These are phyloP conservation scores for Diorhabda sublineata DNA, from an alignment of 1,140 invertebrate species.

Conservation along the genomic window DNA sequence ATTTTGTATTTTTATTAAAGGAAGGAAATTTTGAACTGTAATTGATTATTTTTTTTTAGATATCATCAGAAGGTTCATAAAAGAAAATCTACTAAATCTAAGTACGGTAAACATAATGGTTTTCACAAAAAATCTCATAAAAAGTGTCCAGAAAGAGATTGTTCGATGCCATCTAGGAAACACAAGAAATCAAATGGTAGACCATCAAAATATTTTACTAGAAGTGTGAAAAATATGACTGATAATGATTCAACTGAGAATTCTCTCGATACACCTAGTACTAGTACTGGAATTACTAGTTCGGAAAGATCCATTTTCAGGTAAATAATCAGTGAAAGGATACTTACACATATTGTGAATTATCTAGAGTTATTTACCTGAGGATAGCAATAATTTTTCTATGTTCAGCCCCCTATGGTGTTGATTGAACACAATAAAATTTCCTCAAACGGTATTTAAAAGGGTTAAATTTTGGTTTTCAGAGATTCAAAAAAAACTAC, in stretches of 20 bases:
- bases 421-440: too few relatives aligned
- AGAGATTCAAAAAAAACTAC: too few relatives aligned
- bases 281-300: constrained; percentile 53
- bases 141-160: constrained; percentile 7
- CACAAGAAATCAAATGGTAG: constrained; percentile 9
- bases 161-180: background rate
- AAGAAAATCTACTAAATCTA: constrained; percentile 14
- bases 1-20: too few relatives aligned
- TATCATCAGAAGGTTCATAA: constrained; percentile 7
- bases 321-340: background rate
- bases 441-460: too few relatives aligned
- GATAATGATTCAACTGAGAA: constrained; percentile 31
- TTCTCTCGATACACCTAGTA: constrained; percentile 51
- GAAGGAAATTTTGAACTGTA: too few relatives aligned
- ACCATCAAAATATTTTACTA: constrained; percentile 34
- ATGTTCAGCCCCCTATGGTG: too few relatives aligned
- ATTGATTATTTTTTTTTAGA: background rate
- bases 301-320: constrained; percentile 50
- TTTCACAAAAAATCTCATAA: constrained; percentile 9
- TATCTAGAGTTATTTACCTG: too few relatives aligned
- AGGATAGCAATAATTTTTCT: too few relatives aligned
- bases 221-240: constrained; percentile 27
- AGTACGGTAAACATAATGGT: constrained; percentile 12
- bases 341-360: too few relatives aligned
- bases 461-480: too few relatives aligned